Conservation (phyloP, 2,113 vertebrate genomes). For the Monopterus albus region DNA sequence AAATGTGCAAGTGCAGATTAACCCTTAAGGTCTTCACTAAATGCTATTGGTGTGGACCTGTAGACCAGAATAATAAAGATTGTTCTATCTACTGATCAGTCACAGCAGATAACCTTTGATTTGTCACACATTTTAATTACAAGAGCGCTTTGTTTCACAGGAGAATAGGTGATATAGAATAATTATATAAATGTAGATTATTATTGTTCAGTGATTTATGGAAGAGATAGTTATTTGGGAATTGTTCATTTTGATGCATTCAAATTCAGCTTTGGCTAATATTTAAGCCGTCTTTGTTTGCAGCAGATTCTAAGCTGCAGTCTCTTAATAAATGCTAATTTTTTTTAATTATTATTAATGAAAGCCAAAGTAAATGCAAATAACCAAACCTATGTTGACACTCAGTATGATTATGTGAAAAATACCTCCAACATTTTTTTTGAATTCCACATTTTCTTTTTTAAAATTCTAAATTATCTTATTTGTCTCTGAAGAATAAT, state of each 20-base stretch:
- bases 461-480: no score
- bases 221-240: not conserved
- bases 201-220: not conserved
- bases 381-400: no score
- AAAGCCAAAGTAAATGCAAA: no score
- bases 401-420: not conserved
- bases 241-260: not conserved
- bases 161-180: not conserved
- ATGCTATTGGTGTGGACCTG: slow-evolving; percentile 41
- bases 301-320: not conserved
- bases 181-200: not conserved
- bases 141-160: not conserved
- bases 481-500: no score
- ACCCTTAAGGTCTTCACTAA: slow-evolving; percentile 58
- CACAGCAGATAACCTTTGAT: slow-evolving; percentile 19
- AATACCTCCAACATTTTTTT: not conserved
- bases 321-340: not conserved
- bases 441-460: no score
- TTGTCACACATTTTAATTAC: slow-evolving; percentile 31
- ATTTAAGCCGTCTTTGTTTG: not conserved
- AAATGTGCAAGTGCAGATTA: slow-evolving; percentile 66
- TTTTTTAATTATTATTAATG: no score
- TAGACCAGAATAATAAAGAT: slow-evolving; percentile 46
- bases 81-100: slow-evolving; percentile 26
- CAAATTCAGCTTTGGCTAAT: not conserved